Base-by-base conservation (phyloP, 2,888 invertebrate genomes). In the Rhagonycha lutea region DNA sequence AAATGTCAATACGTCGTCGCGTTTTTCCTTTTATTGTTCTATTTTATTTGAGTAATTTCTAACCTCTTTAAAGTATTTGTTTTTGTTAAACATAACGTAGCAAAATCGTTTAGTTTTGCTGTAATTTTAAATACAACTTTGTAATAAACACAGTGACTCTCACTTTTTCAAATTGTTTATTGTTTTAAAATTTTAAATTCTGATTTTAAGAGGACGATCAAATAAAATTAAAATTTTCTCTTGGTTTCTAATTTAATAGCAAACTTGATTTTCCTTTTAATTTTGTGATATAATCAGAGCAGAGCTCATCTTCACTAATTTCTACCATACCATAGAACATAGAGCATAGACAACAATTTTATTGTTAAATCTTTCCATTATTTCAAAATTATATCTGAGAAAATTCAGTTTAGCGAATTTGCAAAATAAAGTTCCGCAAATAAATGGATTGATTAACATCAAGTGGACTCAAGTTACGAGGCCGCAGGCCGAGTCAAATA, bases 1-100 rank as follows among this genome's bases (percentile, higher is more conserved):
- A 76, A 76, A 61, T 73, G 73, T 73, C 67, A 70, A 76, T 72
- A 72, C 23, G 61, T 26, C 14, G 24, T 61, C 26, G 63, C 11
- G 23, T 24, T 24, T 63, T 14, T 61, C 14, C 11, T 23, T 26
- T 24, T 65, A 24, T 65, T 65, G 23, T 65, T 65, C 18, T 65
- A 65, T 24, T 24, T 65, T 65, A 65, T 65, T 65, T 23, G 2
- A 24, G 24, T 65, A 47, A 47, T 65, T 65, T 65, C 23, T 24
- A 65, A 65, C 23, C 26, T 65, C n/a, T 62, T 65, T 65, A 24
- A 65, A 24, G 12, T 60, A 14, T 60, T 73, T 74, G 68, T 70
- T 69, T 68, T 65, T 63, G 28, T 10, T 60, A 60, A 72, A 61
- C 75, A 71, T 72, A 67, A 14, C 74, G 74, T 74, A 69, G 28